Base-by-base conservation (phyloP, 2,888 invertebrate species). In the Loripinus fragilis region DNA sequence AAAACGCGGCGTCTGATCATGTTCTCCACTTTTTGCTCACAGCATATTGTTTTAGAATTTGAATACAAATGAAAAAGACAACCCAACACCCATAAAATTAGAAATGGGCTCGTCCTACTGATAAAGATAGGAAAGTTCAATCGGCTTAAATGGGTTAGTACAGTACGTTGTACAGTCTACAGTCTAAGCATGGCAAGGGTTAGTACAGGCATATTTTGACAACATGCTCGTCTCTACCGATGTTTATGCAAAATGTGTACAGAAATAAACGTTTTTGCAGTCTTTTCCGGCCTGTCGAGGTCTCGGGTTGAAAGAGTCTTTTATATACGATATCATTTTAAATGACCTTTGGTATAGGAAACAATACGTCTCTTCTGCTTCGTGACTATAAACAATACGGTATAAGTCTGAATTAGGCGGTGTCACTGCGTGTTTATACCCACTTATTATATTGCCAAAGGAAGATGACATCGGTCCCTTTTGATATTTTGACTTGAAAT, bases 331-430 rank as follows among this genome's bases (percentile, higher is more conserved):
- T 60, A 60, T 33, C 60, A 60, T 60, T 33, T 60, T 8, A 33
- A 72, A 72, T 74, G 60, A 38, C 66, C 28, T 30, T 33, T 41
- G 67, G 55, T 33, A 66, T 50, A 23, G 64, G 38, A 41, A 35
- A 67, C 60, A 65, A 74, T 72, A 55, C 68, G 74, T 45, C 73
- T 78, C 83, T 83, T 83, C 73, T 74, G 74, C 80, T 72, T 65
- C 20, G 45, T 80, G 78, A 23, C 35, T 68, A 70, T 65, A 81
- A 71, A 83, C 80, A 83, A 83, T 67, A 45, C 23, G 42, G 42
- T 7, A 33, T 67, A 45, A 35, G 45, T 8, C 15, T 67, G 67
- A n/a, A 67, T 67, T 67, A 67, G 45, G 67, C 60, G 60, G 60
- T 60, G 60, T 60, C 60, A 60, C 33, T 60, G 60, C 60, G 60